A percentile compares a stretch with the other conserved stretches of the same genome.
phyloP scores from a whole-genome alignment of 1,140 invertebrate species.

The Dufourea novaeangliae region DNA sequence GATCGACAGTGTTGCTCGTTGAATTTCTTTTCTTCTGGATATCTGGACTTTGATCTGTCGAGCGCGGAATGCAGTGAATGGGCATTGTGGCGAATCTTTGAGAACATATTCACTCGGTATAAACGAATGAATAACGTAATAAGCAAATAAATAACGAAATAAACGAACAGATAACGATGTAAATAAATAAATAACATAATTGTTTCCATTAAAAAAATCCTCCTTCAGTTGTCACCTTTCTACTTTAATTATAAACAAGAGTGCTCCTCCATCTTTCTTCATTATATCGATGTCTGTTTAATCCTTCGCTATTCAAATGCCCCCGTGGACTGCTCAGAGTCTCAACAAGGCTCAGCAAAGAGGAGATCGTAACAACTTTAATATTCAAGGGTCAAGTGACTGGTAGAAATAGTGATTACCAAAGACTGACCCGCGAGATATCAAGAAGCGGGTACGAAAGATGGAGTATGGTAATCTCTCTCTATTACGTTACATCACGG shows the following conservation, averaged over 20 bases:
- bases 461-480: slow-evolving; percentile 62
- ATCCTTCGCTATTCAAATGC: slow-evolving; percentile 19
- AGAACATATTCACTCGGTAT: too few species aligned
- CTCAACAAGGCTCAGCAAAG: slow-evolving; percentile 23
- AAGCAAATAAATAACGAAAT: too few species aligned
- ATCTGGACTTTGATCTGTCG: not conserved
- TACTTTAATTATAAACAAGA: not conserved
- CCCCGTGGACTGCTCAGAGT: slow-evolving; percentile 7
- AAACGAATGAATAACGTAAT: too few species aligned
- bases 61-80: too few species aligned
- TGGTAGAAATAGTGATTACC: slow-evolving; percentile 57
- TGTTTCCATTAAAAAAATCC: too few species aligned
- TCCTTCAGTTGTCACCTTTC: not conserved
- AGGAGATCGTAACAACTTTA: slow-evolving; percentile 53
- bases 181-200: too few species aligned
- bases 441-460: slow-evolving; percentile 39
- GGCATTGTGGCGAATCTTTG: too few species aligned
- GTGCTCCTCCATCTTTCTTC: not conserved
- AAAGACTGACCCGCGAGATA: slow-evolving; percentile 58
- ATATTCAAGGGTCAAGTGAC: slow-evolving; percentile 52
- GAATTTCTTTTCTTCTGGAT: not conserved
- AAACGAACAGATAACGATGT: too few species aligned
- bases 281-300: slow-evolving; percentile 21
- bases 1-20: not conserved
- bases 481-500: slow-evolving; percentile 66